Evolutionary conservation across 2,797 vertebrate species (phyloP).

Genomic region (Enteromius argenteus): DNA sequence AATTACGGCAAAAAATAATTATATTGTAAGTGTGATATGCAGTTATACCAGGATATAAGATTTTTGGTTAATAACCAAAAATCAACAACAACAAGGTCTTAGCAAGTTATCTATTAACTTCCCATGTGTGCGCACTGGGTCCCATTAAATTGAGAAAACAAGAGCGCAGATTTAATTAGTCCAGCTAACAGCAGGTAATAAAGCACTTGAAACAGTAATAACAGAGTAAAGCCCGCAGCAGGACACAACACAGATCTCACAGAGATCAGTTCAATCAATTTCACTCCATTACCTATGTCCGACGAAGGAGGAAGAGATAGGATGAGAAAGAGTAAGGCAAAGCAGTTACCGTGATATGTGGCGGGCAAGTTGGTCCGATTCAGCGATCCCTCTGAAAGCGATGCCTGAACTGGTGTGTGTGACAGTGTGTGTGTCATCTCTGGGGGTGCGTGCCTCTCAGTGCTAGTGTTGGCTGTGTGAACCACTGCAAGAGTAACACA

Average conservation of each 20-base stretch:
- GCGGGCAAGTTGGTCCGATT: conserved; percentile 62
- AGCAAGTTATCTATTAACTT: not conserved
- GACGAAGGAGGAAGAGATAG: not conserved
- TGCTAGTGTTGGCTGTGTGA: conserved; percentile 67
- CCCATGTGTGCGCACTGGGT: conserved; percentile 3
- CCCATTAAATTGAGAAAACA: not conserved
- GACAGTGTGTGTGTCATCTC: conserved; percentile 35
- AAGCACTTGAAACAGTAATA: conserved; percentile 38
- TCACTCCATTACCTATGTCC: conserved; percentile 13
- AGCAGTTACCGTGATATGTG: conserved; percentile 67
- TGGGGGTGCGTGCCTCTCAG: conserved; percentile 36
- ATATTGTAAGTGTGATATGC: not conserved
- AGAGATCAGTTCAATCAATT: conserved; percentile 26
- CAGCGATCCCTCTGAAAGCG: conserved; percentile 57
- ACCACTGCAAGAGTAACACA: conserved; percentile 58
- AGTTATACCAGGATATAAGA: not conserved
- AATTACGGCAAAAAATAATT: not conserved
- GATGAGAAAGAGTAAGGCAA: not conserved
- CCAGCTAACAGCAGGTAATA: conserved; percentile 15
- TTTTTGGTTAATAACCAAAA: not conserved
- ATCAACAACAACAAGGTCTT: not conserved
- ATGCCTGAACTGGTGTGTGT: conserved; percentile 52
- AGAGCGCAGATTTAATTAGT: conserved; percentile 42
- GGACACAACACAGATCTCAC: conserved; percentile 33
- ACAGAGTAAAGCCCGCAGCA: conserved; percentile 32